Evolutionary conservation across 2,797 vertebrate species (phyloP).

Genomic region (Rachycentron canadum): DNA sequence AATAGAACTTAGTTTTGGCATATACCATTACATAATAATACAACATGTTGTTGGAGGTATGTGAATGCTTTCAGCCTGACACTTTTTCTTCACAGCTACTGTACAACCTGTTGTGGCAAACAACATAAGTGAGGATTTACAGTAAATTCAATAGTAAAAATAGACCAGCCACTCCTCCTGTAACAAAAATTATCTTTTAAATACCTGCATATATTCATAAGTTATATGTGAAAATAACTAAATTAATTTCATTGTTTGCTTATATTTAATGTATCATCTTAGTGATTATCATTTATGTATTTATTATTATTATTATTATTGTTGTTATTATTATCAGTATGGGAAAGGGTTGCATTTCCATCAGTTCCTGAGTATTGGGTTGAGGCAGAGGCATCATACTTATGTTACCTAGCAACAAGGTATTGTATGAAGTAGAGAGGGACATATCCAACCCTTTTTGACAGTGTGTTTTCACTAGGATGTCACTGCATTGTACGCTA

Average conservation of each 20-base stretch:
- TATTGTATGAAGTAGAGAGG: constrained; percentile 61
- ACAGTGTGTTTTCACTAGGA: neutral
- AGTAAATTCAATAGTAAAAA: neutral
- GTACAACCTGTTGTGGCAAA: constrained; percentile 2
- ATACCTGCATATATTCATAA: neutral
- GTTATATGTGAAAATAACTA: neutral
- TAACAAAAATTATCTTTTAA: neutral
- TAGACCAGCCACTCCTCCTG: neutral
- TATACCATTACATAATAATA: constrained; percentile 55
- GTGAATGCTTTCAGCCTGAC: constrained; percentile 7
- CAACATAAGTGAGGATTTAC: neutral
- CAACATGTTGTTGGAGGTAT: constrained; percentile 29
- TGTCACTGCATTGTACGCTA: neutral
- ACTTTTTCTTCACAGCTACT: constrained; percentile 16
- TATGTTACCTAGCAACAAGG: constrained; percentile 87
- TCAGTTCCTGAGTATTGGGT: constrained; percentile 43
- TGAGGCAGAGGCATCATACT: constrained; percentile 62
- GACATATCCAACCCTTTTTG: constrained; percentile 33
- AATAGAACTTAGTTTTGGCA: constrained; percentile 39
- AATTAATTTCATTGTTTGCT: neutral
- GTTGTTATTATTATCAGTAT: too few relatives aligned
- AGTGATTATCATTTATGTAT: constrained; percentile 17
- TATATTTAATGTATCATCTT: neutral
- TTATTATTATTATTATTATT: too few relatives aligned
- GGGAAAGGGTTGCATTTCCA: constrained; percentile 43